These are phyloP conservation scores for Hoplostethus atlanticus DNA, from an alignment of 2,797 vertebrate genomes.

Conservation along the genomic window DNA sequence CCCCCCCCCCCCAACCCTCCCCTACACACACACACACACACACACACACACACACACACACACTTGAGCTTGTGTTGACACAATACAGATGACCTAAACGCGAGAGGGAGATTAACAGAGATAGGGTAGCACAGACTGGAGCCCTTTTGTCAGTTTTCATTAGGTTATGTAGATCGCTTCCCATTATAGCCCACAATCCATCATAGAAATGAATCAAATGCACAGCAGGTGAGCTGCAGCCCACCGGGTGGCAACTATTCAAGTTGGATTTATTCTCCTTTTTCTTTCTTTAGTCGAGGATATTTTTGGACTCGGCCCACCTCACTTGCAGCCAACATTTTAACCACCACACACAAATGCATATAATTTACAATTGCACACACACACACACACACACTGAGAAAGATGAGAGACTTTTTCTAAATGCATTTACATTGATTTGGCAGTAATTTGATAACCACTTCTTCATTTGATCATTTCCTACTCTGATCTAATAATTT, in stretches of 20 bases:
- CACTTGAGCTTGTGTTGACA: constrained; percentile 67
- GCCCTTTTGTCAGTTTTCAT: constrained; percentile 54
- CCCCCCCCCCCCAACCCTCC: constrained; percentile 13
- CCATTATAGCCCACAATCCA: constrained; percentile 11
- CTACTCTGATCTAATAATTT: constrained; percentile 15
- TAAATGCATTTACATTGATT: constrained; percentile 36
- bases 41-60: constrained; percentile 12
- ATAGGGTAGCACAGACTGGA: constrained; percentile 44
- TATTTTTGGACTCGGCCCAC: constrained; percentile 20
- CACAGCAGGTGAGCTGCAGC: constrained; percentile 10
- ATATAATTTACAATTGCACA: constrained; percentile 18
- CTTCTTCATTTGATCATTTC: constrained; percentile 18
- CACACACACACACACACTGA: constrained; percentile 8
- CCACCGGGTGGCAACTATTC: neutral
- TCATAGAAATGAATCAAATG: constrained; percentile 29
- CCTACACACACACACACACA: constrained; percentile 15
- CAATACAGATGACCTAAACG: constrained; percentile 70
- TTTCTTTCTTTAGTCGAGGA: constrained; percentile 10
- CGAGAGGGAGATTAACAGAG: constrained; percentile 54
- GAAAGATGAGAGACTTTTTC: constrained; percentile 4
- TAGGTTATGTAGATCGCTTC: constrained; percentile 39
- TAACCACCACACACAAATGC: constrained; percentile 30
- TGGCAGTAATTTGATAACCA: constrained; percentile 34
- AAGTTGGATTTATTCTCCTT: constrained; percentile 13
- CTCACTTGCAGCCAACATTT: constrained; percentile 30